Base-by-base conservation (phyloP, 2,888 invertebrate species). In the Drosophila macrospina region DNA sequence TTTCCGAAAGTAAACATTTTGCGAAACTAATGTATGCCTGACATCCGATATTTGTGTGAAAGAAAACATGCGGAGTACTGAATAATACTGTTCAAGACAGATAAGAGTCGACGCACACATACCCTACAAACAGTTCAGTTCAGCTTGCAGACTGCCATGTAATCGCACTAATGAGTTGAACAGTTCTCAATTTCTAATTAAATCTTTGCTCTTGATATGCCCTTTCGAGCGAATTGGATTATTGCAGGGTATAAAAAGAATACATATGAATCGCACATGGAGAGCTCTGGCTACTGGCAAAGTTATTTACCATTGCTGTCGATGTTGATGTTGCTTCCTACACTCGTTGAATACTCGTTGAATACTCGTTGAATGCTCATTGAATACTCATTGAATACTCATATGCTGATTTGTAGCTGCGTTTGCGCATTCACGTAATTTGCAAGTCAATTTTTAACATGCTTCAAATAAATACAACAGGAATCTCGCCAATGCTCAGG, bases 311-410 rank as follows among this genome's bases (percentile, higher is more conserved):
- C 16, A 32, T 30, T 16, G 47, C 7, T 47, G 16, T 20, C 16
- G 47, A 5, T 32, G 11, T 16, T 30, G 47, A 5, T 32, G 11
- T 16, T 30, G n/a, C 30, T 47, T 16, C 30, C 47, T 11, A 50
- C 32, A 50, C 34, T 10, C 28, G 47, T 30, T 47, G 28, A 32
- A 48, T 48, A 34, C 20, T n/a, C 55, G 15, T 45, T 16, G 59
- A 56, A 66, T 60, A 77, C 50, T 50, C 50, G n/a, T 39, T n/a
- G n/a, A n/a, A 39, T 77, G 68, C 39, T 72, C 78, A 80, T 76
- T 79, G n/a, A n/a, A n/a, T 48, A 34, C 20, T n/a, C 55, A 24
- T 45, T 16, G 59, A 56, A 66, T 60, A 77, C 50, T 50, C 50
- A 16, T 39, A 39, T 77, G 68, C 39, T 72, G 80, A 80, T 76